These are phyloP conservation scores for Notiomystis cincta DNA, from an alignment of 2,113 vertebrate species.

Conservation along the genomic window DNA sequence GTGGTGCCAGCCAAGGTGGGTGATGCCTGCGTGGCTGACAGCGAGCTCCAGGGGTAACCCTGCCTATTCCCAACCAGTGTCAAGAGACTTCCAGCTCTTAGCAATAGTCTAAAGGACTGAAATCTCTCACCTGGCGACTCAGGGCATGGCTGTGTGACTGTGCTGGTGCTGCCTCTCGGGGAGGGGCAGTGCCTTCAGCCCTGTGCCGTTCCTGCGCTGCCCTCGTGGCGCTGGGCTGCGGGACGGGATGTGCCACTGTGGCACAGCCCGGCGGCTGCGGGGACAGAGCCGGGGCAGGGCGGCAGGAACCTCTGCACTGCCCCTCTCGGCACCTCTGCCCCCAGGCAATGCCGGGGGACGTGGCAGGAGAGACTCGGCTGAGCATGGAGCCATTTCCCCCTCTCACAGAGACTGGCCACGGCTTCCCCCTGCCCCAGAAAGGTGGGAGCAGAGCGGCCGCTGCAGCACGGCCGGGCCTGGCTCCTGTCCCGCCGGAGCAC, in stretches of 20 bases:
- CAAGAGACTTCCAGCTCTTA: neutral
- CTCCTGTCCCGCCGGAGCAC: neutral
- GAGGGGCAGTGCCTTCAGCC: neutral
- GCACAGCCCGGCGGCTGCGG: neutral
- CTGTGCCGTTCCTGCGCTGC: rapidly evolving
- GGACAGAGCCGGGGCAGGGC: neutral
- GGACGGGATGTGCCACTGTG: rapidly evolving
- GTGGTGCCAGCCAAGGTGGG: neutral
- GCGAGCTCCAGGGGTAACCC: neutral
- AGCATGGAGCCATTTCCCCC: neutral
- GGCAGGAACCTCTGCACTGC: neutral
- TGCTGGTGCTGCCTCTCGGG: rapidly evolving
- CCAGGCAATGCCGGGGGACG: rapidly evolving
- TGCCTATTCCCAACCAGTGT: neutral
- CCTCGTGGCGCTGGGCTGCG: rapidly evolving
- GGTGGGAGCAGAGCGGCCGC: neutral
- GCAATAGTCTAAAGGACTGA: neutral
- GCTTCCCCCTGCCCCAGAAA: neutral
- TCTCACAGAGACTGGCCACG: rapidly evolving
- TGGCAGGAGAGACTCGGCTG: neutral
- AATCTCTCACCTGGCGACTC: rapidly evolving
- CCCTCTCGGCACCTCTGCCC: rapidly evolving
- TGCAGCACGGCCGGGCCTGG: rapidly evolving
- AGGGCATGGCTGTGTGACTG: neutral
- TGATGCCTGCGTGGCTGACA: neutral